A percentile compares a stretch with the other conserved stretches of the same genome.
Evolutionary conservation across 2,113 vertebrate genomes (phyloP).

Genomic region (Prunella fulvescens): DNA sequence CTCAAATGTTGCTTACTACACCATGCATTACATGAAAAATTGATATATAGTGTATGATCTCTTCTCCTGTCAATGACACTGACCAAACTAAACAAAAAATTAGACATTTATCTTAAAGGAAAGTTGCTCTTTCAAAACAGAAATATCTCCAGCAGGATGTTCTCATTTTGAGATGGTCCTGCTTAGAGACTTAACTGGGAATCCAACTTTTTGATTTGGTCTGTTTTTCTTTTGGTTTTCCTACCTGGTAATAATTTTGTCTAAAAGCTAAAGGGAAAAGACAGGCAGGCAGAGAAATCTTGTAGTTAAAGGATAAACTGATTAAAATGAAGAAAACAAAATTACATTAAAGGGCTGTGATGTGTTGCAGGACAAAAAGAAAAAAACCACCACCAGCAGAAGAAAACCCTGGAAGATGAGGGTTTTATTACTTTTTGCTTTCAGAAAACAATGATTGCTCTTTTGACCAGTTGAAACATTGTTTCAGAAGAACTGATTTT

Average conservation of each 20-base stretch:
- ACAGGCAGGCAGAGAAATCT: not conserved
- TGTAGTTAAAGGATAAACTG: slow-evolving; percentile 16
- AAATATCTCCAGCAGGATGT: not conserved
- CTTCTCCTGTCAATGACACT: not conserved
- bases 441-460: not conserved
- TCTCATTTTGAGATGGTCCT: not conserved
- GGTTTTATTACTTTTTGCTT: not conserved
- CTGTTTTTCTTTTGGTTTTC: not conserved
- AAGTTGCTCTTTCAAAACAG: not conserved
- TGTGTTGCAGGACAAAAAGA: not conserved
- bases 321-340: slow-evolving; percentile 19
- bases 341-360: slow-evolving; percentile 13
- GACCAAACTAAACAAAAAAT: not conserved
- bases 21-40: not conserved
- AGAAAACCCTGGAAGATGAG: not conserved
- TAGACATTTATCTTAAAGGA: not conserved
- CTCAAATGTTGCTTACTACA: not conserved
- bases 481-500: not conserved
- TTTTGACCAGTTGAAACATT: not conserved
- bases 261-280: not conserved
- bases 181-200: not conserved
- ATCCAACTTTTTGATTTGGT: not conserved
- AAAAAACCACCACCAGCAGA: not conserved
- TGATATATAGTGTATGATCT: not conserved
- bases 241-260: slow-evolving; percentile 2